These are phyloP conservation scores for Atherinomorus stipes DNA, from an alignment of 2,113 vertebrate species.

Conservation along the genomic window DNA sequence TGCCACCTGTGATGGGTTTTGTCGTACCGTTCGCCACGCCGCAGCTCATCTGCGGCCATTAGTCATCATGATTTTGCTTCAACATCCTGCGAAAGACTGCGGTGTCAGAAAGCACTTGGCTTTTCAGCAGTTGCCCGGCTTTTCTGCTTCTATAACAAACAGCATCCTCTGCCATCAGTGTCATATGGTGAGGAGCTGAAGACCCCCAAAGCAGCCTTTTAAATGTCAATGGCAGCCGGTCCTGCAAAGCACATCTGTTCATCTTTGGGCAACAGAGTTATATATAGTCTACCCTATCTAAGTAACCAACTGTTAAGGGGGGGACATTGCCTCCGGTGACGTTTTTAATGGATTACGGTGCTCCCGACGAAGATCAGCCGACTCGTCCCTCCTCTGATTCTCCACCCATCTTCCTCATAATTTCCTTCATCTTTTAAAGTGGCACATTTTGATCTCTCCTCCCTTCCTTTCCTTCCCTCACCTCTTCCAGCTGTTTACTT, in stretches of 20 bases:
- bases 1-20: slow-evolving; percentile 65
- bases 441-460: slow-evolving; percentile 22
- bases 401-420: slow-evolving; percentile 60
- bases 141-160: slow-evolving; percentile 65
- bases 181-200: slow-evolving; percentile 74
- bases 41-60: slow-evolving; percentile 27
- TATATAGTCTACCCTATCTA: slow-evolving; percentile 78
- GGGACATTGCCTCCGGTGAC: slow-evolving; percentile 77
- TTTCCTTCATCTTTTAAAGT: slow-evolving; percentile 61
- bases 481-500: slow-evolving; percentile 24
- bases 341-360: slow-evolving; percentile 79
- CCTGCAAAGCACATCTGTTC: slow-evolving; percentile 78
- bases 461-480: slow-evolving; percentile 1
- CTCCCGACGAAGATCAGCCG: slow-evolving; percentile 74
- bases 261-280: slow-evolving; percentile 75
- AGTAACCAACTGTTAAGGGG: slow-evolving; percentile 81
- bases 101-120: slow-evolving; percentile 42
- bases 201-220: slow-evolving; percentile 72
- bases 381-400: slow-evolving; percentile 64
- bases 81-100: slow-evolving; percentile 3
- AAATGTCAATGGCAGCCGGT: slow-evolving; percentile 79
- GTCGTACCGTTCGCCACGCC: slow-evolving; percentile 8
- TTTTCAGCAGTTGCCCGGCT: slow-evolving; percentile 45
- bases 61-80: slow-evolving; percentile 43
- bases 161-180: slow-evolving; percentile 55